Percentiles rank a stretch among this genome's conserved stretches.
These are phyloP conservation scores for Ethmia dodecea DNA, from an alignment of 2,888 invertebrate species.

Conservation along the genomic window DNA sequence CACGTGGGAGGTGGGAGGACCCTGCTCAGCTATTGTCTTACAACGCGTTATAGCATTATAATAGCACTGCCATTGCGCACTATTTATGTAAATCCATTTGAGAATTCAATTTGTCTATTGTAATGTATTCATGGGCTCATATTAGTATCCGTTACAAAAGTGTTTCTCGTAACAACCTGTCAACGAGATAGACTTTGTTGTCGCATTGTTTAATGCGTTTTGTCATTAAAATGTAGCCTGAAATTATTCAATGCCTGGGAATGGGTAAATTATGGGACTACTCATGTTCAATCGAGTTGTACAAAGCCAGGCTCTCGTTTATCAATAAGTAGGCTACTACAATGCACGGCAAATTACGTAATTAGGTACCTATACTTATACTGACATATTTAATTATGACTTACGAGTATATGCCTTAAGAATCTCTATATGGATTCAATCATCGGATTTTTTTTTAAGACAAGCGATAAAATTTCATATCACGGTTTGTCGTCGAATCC, in stretches of 20 bases:
- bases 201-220: constrained; percentile 27
- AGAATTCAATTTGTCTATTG: constrained; percentile 70
- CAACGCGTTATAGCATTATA: constrained; percentile 67
- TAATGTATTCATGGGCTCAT: constrained; percentile 59
- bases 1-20: constrained; percentile 71
- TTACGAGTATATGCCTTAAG: too few relatives aligned
- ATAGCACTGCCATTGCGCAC: constrained; percentile 67
- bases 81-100: constrained; percentile 70
- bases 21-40: constrained; percentile 64
- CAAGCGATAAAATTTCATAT: too few relatives aligned
- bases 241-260: too few relatives aligned
- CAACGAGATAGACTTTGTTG: constrained; percentile 32
- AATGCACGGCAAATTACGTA: too few relatives aligned
- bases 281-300: too few relatives aligned
- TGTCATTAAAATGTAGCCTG: constrained; percentile 16
- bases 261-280: too few relatives aligned
- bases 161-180: constrained; percentile 48
- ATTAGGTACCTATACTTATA: too few relatives aligned
- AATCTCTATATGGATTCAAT: too few relatives aligned
- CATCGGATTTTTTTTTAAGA: too few relatives aligned
- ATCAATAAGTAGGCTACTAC: too few relatives aligned
- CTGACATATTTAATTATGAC: too few relatives aligned
- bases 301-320: too few relatives aligned
- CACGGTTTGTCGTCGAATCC: constrained; percentile 49
- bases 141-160: constrained; percentile 48